phyloP scores from a whole-genome alignment of 2,113 vertebrate species.

The Isichthys henryi region DNA sequence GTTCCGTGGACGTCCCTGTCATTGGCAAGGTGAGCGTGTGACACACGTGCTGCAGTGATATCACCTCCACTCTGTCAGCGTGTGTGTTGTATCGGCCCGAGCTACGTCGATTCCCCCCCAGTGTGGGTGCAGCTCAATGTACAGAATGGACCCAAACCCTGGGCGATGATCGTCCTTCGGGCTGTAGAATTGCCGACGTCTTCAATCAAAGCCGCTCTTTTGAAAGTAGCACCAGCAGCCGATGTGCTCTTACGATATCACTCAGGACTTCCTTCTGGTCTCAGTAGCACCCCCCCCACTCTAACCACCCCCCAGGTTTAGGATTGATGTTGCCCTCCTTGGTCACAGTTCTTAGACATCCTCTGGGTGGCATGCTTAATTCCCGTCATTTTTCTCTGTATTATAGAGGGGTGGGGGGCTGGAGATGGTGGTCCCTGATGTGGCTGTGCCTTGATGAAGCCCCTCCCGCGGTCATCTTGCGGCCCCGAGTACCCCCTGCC shows the following conservation, averaged over 20 bases:
- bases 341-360: not conserved
- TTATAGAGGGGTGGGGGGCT: not conserved
- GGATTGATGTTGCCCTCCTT: not conserved
- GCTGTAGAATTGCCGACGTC: not conserved
- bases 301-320: not conserved
- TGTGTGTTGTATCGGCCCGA: not conserved
- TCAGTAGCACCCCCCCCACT: not conserved
- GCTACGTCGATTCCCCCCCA: not conserved
- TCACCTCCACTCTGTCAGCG: not conserved
- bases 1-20: slow-evolving; percentile 78
- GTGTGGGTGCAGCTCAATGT: not conserved
- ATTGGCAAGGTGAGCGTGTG: slow-evolving; percentile 61
- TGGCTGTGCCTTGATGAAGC: not conserved
- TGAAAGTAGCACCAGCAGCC: not conserved
- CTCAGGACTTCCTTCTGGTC: not conserved
- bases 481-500: not conserved
- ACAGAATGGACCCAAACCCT: not conserved
- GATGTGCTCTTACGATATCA: not conserved
- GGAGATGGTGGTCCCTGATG: not conserved
- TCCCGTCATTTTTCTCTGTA: not conserved
- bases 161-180: not conserved
- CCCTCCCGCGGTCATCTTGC: not conserved
- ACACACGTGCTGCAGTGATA: not conserved
- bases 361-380: not conserved
- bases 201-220: not conserved